phyloP scores from a whole-genome alignment of 2,888 invertebrate genomes.

The Embidobia sp. region DNA sequence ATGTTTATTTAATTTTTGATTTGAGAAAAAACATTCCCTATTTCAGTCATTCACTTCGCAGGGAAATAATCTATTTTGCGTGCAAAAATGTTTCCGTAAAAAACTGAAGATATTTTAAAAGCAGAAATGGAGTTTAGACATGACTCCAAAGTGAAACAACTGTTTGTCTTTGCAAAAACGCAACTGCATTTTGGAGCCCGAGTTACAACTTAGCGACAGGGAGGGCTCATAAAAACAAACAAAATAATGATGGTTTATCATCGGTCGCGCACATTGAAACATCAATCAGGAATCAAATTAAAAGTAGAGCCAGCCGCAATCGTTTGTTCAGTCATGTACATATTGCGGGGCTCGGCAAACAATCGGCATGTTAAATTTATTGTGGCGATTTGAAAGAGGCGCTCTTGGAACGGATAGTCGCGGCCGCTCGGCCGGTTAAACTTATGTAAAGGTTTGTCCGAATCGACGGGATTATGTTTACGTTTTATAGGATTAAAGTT shows the following conservation, averaged over 20 bases:
- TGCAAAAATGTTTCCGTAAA: too few species aligned
- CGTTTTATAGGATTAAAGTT: conserved; percentile 22
- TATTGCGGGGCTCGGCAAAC: conserved; percentile 34
- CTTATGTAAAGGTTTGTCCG: conserved; percentile 20
- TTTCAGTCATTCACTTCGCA: too few species aligned
- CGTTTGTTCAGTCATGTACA: conserved; percentile 31
- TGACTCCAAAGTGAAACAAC: too few species aligned
- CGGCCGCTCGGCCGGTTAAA: conserved; percentile 7
- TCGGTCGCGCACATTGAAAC: conserved; percentile 16
- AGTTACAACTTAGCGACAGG: not conserved
- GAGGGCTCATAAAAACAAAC: conserved; percentile 30
- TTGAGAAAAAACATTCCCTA: too few species aligned
- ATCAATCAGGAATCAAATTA: conserved; percentile 45
- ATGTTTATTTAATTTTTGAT: too few species aligned
- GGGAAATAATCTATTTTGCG: too few species aligned
- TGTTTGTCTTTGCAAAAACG: too few species aligned
- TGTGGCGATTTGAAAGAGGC: conserved; percentile 7
- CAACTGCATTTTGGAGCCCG: too few species aligned
- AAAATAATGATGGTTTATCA: too few species aligned
- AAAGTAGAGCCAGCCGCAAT: conserved; percentile 28
- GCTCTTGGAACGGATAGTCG: not conserved
- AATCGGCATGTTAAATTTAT: conserved; percentile 38
- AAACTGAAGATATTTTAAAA: too few species aligned
- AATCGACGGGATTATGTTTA: conserved; percentile 22
- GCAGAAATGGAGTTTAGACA: too few species aligned